Percentiles rank a stretch among this genome's conserved stretches.
Evolutionary conservation across 2,797 vertebrate species (phyloP).

Genomic region (Agapornis canus): DNA sequence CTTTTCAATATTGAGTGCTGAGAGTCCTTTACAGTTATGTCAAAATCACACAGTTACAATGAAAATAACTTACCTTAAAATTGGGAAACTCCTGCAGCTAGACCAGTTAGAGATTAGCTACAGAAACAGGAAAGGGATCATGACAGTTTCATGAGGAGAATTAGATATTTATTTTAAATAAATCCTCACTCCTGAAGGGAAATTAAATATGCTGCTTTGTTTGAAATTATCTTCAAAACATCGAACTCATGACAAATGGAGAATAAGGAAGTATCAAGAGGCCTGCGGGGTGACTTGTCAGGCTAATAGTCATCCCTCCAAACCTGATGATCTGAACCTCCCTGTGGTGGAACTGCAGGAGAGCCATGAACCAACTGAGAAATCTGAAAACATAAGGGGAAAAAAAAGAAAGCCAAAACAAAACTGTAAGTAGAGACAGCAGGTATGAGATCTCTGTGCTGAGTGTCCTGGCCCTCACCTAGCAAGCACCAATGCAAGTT

Average conservation of each 20-base stretch:
- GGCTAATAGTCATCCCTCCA: not conserved
- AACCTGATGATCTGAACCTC: not conserved
- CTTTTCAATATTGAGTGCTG: not conserved
- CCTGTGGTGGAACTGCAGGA: not conserved
- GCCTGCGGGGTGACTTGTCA: not conserved
- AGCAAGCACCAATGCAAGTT: not conserved
- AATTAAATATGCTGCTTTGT: not conserved
- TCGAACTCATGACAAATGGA: not conserved
- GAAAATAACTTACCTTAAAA: not conserved
- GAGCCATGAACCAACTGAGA: not conserved
- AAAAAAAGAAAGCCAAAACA: not conserved
- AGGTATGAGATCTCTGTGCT: not conserved
- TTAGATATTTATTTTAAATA: not conserved
- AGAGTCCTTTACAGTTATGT: not conserved
- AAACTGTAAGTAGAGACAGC: not conserved
- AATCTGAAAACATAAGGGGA: not conserved
- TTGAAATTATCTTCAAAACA: conserved; percentile 1
- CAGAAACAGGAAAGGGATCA: not conserved
- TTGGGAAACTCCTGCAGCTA: not conserved
- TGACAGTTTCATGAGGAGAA: not conserved
- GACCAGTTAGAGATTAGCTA: not conserved
- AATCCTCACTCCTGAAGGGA: not conserved
- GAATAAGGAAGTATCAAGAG: not conserved
- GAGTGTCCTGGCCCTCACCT: not conserved
- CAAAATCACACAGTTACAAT: not conserved